Evolutionary conservation across 1,140 invertebrate species (phyloP), one percentile per base, ranked within the genome.

Genomic region (Trissolcus basalis): DNA sequence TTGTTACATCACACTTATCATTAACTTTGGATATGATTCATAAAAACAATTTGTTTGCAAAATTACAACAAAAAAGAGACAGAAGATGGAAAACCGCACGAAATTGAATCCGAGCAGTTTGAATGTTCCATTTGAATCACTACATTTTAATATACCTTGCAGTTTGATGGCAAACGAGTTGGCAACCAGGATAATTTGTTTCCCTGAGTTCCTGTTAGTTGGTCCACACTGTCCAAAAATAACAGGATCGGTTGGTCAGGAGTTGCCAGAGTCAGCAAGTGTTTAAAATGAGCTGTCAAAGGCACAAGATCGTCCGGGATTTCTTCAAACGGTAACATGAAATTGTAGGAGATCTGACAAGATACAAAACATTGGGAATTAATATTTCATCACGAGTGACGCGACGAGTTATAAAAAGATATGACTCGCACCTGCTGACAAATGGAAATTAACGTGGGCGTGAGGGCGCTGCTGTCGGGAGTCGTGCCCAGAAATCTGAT

Each of bases 141-240:
- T 48, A 16, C 14, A 19, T 45, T 1, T 45, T 2, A 15, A 14
- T n/a, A 19, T 84, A 97, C 94, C 91, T 98, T 98, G 80, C 97
- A 98, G 88, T 98, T 90, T 0, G 91, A 89, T 0, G 98, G 97
- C 14, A 99, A 87, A 63, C 94, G 91, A 0, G 96, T 96, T 0
- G 97, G 98, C 80, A 99, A 89, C 98, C 98, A 99, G 0, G 97
- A 96, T 36, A 99, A 92, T 87, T 98, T 97, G 84, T 98, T 98
- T 35, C 96, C 95, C 77, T 97, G 96, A 0, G 95, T 93, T 5
- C 96, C 96, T n/a, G 97, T 98, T 14, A 99, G 87, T 85, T 98
- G 96, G 90, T 98, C 97, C 0, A 98, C 94, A 6, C 96, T 97
- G 84, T 98, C 97, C 61, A 98, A 87, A 84, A 96, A 97, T 10